phyloP scores from a whole-genome alignment of 2,888 invertebrate genomes.

The Capitulum mitella region DNA sequence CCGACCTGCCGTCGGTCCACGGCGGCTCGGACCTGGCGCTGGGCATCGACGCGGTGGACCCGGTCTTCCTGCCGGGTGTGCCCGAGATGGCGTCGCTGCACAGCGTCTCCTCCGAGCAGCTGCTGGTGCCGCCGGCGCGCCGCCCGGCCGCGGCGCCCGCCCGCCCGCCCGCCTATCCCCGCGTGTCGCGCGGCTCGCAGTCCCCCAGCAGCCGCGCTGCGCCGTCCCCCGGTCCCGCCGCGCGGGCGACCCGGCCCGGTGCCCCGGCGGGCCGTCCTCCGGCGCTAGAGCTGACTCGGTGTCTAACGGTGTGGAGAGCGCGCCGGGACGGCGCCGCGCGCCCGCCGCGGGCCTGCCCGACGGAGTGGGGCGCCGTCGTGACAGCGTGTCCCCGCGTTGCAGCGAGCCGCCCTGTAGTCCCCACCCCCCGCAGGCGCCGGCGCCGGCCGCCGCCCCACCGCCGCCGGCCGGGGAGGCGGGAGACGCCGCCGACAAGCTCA shows the following conservation, averaged over 20 bases:
- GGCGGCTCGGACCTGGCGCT: background rate
- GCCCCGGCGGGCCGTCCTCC: background rate
- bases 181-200: background rate
- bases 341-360: background rate
- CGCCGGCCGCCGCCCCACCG: background rate
- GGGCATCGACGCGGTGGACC: background rate
- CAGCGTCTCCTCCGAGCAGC: background rate
- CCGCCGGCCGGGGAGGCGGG: background rate
- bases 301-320: background rate
- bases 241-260: too few relatives aligned
- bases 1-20: background rate
- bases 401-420: constrained; percentile 11
- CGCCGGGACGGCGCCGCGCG: background rate
- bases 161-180: background rate
- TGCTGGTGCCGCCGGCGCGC: background rate
- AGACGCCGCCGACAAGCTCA: background rate
- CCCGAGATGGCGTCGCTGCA: background rate
- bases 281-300: background rate
- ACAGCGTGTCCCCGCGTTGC: constrained; percentile 14
- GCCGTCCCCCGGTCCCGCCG: too few relatives aligned
- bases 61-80: background rate
- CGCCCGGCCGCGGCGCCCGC: background rate
- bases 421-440: constrained; percentile 19
- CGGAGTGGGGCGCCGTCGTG: background rate
- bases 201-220: too few relatives aligned